Conservation (phyloP, 2,113 vertebrate species). For the Hucho hucho region DNA sequence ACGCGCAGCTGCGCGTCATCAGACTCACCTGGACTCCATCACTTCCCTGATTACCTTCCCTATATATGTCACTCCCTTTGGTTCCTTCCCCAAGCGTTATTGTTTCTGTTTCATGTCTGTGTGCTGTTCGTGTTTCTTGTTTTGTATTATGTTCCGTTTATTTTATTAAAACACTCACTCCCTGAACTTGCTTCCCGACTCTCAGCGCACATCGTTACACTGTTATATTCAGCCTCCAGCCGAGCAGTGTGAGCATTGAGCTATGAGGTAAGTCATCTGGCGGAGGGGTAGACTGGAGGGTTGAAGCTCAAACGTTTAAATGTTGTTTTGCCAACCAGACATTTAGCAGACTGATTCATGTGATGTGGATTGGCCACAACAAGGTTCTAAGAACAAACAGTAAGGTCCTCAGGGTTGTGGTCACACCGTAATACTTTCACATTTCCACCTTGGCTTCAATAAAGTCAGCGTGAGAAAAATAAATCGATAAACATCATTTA, state of each 20-base stretch:
- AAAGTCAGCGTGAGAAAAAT: neutral
- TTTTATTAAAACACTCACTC: no score
- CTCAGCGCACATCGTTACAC: no score
- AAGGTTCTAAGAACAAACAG: neutral
- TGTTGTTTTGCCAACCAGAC: neutral
- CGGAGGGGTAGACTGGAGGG: neutral
- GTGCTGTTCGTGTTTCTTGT: no score
- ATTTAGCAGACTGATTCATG: conserved; percentile 7
- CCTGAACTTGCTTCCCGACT: no score
- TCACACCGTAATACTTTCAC: neutral
- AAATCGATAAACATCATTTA: neutral
- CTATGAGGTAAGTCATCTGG: neutral
- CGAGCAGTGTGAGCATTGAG: neutral
- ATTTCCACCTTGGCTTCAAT: neutral
- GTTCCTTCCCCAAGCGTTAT: no score
- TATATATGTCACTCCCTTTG: no score
- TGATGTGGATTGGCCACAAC: conserved; percentile 14
- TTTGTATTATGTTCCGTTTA: no score
- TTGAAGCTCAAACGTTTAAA: neutral
- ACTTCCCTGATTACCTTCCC: no score
- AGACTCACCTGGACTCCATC: no score
- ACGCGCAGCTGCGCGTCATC: no score
- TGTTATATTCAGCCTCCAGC: no score
- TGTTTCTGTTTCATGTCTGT: no score
- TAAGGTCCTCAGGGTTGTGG: neutral